A percentile compares a stretch with the other conserved stretches of the same genome.
Conservation (phyloP, 2,888 invertebrate genomes). For the Sinelater perroti region DNA sequence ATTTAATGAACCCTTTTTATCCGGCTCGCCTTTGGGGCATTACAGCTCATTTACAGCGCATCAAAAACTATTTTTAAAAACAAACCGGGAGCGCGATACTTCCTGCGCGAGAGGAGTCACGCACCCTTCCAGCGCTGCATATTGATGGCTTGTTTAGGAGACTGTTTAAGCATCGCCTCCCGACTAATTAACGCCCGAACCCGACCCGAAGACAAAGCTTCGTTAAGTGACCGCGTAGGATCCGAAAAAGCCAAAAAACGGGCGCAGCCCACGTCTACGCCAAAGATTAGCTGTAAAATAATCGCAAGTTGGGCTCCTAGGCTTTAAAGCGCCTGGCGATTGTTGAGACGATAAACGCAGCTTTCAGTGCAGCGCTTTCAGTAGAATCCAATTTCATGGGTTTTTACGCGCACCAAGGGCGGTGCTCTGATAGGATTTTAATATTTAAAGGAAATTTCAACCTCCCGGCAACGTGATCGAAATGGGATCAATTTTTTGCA, state of each 20-base stretch:
- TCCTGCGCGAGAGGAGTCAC: constrained; percentile 18
- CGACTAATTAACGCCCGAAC: constrained; percentile 23
- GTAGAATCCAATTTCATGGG: neutral
- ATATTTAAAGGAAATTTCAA: constrained; percentile 9
- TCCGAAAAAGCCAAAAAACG: too few relatives aligned
- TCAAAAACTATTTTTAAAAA: constrained; percentile 1
- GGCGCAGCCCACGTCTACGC: too few relatives aligned
- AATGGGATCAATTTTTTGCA: neutral
- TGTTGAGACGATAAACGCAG: constrained; percentile 1
- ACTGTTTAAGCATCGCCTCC: constrained; percentile 17
- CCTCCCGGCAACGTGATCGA: neutral
- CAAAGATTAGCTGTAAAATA: too few relatives aligned
- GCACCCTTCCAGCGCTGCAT: constrained; percentile 25
- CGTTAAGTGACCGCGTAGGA: constrained; percentile 21
- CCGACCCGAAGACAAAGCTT: constrained; percentile 23
- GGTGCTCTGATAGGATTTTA: constrained; percentile 7
- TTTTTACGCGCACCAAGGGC: neutral
- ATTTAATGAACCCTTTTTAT: too few relatives aligned
- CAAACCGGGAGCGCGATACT: neutral
- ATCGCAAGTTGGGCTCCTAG: too few relatives aligned
- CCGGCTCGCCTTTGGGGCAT: too few relatives aligned
- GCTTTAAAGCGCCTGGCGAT: too few relatives aligned
- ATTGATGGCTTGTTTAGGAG: constrained; percentile 31
- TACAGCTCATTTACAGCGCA: too few relatives aligned
- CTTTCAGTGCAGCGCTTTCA: neutral